Evolutionary conservation across 2,113 vertebrate genomes (phyloP), one percentile per base, ranked within the genome.

Genomic region (Saccopteryx leptura): DNA sequence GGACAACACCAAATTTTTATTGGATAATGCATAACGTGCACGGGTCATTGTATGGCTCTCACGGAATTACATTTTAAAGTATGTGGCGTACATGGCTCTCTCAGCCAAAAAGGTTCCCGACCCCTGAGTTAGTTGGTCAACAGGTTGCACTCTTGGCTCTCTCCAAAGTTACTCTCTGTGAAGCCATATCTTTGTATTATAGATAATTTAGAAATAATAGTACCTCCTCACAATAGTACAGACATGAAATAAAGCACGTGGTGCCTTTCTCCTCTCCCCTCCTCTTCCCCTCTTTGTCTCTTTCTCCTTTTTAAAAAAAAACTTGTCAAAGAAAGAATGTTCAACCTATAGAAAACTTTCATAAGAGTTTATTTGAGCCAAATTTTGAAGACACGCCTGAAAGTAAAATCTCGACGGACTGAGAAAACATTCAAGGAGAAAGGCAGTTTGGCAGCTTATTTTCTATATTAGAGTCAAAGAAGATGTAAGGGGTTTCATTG

Each of bases 181-280:
- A 71, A 21, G 11, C 7, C 15, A 14, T 81, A 58, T 69, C 60
- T 71, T 95, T 21, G 28, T 18, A 46, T 95, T 21, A 28, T 18
- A 46, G 79, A 23, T 79, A 80, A 80, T 58, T 83, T 83, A 72
- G 79, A 86, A 90, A 63, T 78, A 71, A 66, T 65, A 46, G 54
- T 54, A 31, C 5, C 1, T 74, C 7, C 6, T 69, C 33, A 60
- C 33, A 52, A 12, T 19, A 69, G 10, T 39, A 56, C 6, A 10
- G 54, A 31, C 28, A 7, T 21, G 56, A 76, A 79, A 65, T 58
- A 54, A 74, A 23, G 50, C 28, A 33, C 26, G 7, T 0, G 11
- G 7, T 31, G 2, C 23, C 69, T 68, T 66, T 60, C 71, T 61
- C 33, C 11, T 15, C 26, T 18, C 52, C 14, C 33, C 12, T 58